Base-by-base conservation (phyloP, 2,888 invertebrate genomes). In the Hoplodrina blanda region DNA sequence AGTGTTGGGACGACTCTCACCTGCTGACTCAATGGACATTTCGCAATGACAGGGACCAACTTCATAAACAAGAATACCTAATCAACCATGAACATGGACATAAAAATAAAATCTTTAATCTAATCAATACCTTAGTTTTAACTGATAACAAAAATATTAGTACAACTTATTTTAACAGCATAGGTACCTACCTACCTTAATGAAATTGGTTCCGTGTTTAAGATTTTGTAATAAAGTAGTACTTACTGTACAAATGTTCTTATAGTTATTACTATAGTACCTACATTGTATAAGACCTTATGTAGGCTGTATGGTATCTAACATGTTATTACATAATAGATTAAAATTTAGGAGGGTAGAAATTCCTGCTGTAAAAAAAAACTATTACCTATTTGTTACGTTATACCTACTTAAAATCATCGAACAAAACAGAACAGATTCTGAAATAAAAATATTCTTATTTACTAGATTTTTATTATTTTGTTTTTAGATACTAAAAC, bases 131-230 rank as follows among this genome's bases (percentile, higher is more conserved):
- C 55, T 53, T 76, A 76, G 73, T 37, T 56, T 64, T 62, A 76
- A 64, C 73, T 60, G n/a, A 54, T 54, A 57, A 78, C 73, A 73
- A 78, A 75, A 61, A 56, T 37, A 68, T 67, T 73, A 76, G 78
- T 78, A 76, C 76, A 76, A 76, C 60, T 73, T 77, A 77, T 49
- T 55, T 49, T 63, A 59, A 69, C 62, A 60, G 52, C 53, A 56
- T 60, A 44, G 15, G 13, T 44, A 53, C 17, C 17, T 60, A 61
- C 20, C 11, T 46, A 49, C 30, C 52, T 52, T 59, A 64, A 37
- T 76, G 64, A 76, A 66, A 67, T 78, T 78, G 80, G 80, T 67
- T 76, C 55, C 60, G 62, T 65, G 44, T 63, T 57, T 52, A 59
- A 49, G 25, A 61, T 74, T 74, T 61, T 61, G 53, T 78, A 20